phyloP scores from a whole-genome alignment of 92 coral and sea anemone species.

The Zoanthus solanderi region DNA sequence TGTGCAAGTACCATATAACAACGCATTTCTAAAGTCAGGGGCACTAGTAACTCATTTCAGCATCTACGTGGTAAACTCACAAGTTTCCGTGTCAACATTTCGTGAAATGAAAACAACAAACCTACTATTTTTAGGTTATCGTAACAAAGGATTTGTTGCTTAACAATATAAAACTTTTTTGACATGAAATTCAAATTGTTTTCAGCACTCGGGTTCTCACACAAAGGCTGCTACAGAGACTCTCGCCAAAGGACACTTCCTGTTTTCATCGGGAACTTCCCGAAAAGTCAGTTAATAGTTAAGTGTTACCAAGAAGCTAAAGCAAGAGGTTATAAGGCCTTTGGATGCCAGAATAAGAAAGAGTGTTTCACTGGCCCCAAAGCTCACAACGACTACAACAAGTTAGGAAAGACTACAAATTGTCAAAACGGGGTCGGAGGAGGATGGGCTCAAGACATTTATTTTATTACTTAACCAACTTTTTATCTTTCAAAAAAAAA shows the following conservation, averaged over 20 bases:
- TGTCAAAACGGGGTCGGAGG: constrained; percentile 20
- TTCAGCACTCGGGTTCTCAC: background rate
- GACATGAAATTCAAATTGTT: background rate
- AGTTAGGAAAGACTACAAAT: background rate
- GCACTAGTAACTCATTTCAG: no score
- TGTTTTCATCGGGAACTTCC: background rate
- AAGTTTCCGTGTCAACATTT: no score
- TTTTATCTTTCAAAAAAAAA: no score
- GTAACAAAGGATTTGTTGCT: no score
- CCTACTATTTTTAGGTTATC: no score
- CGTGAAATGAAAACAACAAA: no score
- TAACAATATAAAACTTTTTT: no score
- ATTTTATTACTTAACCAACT: background rate
- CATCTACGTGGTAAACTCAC: no score
- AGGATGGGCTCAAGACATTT: background rate
- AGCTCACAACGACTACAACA: background rate
- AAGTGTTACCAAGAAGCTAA: constrained; percentile 17
- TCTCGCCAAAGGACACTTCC: background rate
- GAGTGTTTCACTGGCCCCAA: constrained; percentile 1
- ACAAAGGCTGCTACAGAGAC: constrained; percentile 20
- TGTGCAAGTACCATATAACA: no score
- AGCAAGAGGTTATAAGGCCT: background rate
- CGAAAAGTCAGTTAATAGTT: background rate
- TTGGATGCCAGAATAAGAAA: background rate
- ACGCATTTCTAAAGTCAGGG: no score